Evolutionary conservation across 2,888 invertebrate genomes (phyloP).

Genomic region (Scaptomyza caliginosa): DNA sequence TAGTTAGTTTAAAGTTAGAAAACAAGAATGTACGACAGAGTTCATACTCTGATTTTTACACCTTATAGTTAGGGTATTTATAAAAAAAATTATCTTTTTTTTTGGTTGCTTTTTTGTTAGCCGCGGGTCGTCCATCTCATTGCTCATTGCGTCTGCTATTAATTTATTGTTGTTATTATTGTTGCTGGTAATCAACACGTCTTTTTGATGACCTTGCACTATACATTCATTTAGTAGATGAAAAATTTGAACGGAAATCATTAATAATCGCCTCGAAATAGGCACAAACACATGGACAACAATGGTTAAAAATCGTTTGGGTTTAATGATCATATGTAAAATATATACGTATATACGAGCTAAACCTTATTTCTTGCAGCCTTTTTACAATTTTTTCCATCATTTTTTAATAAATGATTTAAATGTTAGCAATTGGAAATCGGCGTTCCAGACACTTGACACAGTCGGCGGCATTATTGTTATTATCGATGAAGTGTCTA

Average conservation of each 20-base stretch:
- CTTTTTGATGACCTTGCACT: conserved; percentile 78
- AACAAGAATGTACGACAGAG: no score
- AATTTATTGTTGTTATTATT: conserved; percentile 78
- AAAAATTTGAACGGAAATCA: conserved; percentile 78
- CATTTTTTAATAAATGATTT: conserved; percentile 64
- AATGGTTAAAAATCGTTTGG: conserved; percentile 30
- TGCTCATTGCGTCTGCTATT: conserved; percentile 56
- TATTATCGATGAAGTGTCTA: conserved; percentile 17
- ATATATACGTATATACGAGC: conserved; percentile 14
- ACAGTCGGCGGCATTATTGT: conserved; percentile 54
- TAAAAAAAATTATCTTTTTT: conserved; percentile 5
- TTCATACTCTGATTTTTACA: conserved; percentile 6
- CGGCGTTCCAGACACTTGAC: conserved; percentile 61
- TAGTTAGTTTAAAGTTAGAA: no score
- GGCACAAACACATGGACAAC: conserved; percentile 7
- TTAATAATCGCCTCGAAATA: conserved; percentile 67
- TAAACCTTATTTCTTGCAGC: conserved; percentile 34
- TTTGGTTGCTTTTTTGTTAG: conserved; percentile 16
- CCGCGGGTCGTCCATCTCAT: conserved; percentile 63
- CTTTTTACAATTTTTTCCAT: conserved; percentile 8
- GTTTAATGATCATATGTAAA: conserved; percentile 71
- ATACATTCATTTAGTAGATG: conserved; percentile 73
- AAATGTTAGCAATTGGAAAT: conserved; percentile 68
- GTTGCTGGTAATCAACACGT: conserved; percentile 78
- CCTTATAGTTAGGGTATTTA: conserved; percentile 23